Evolutionary conservation across 2,888 invertebrate species (phyloP).

Genomic region (Tridacna crocea): DNA sequence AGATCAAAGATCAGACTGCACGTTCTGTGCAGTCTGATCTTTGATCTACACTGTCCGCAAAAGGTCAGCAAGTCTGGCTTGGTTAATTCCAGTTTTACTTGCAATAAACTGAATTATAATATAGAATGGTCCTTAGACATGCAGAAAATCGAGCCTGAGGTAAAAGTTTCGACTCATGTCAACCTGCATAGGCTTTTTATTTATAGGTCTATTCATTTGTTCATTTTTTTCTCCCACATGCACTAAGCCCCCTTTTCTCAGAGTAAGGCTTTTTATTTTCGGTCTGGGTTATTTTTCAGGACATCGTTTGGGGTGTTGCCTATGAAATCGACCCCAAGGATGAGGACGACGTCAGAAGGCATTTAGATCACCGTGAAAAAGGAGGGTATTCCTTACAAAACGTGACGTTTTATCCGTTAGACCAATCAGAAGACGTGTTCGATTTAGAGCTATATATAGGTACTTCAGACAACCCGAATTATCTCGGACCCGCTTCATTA

Average conservation of each 20-base stretch:
- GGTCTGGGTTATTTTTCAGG: constrained; percentile 81
- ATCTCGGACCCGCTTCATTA: constrained; percentile 90
- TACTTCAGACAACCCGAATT: constrained; percentile 91
- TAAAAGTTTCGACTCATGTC: too few relatives aligned
- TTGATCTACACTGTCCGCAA: too few relatives aligned
- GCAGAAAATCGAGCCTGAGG: too few relatives aligned
- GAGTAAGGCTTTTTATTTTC: neutral
- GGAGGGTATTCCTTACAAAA: constrained; percentile 93
- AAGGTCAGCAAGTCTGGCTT: too few relatives aligned
- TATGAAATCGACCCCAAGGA: constrained; percentile 92
- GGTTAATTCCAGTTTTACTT: too few relatives aligned
- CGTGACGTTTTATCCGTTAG: constrained; percentile 89
- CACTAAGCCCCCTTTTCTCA: neutral
- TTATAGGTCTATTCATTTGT: too few relatives aligned
- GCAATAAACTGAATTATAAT: too few relatives aligned
- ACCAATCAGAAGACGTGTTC: constrained; percentile 85
- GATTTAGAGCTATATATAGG: constrained; percentile 92
- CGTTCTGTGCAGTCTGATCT: too few relatives aligned
- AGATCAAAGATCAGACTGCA: too few relatives aligned
- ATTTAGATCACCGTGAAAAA: constrained; percentile 96
- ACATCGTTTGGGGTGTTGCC: constrained; percentile 95
- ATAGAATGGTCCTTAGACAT: too few relatives aligned
- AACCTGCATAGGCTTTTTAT: too few relatives aligned
- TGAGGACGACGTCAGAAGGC: constrained; percentile 88
- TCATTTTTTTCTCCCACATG: too few relatives aligned